Evolutionary conservation across 2,888 invertebrate genomes (phyloP).

Genomic region (Apodemia duryi): DNA sequence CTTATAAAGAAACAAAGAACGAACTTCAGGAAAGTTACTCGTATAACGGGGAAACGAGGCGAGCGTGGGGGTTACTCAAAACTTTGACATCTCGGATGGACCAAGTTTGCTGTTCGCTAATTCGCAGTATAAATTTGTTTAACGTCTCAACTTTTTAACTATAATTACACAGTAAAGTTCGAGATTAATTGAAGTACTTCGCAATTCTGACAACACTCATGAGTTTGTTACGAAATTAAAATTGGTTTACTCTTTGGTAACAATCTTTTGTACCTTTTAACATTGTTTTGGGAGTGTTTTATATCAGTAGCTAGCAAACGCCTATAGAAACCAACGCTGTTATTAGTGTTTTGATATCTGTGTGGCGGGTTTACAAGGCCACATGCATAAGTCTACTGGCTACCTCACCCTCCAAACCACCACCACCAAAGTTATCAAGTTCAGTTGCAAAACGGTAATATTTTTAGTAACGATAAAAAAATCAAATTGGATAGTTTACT

Average conservation of each 20-base stretch:
- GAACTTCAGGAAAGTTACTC: conserved; percentile 55
- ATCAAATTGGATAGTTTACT: too few species aligned
- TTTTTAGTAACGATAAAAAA: too few species aligned
- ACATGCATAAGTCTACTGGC: too few species aligned
- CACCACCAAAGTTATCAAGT: too few species aligned
- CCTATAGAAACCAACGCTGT: too few species aligned
- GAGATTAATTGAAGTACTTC: conserved; percentile 64
- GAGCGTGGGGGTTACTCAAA: conserved; percentile 55
- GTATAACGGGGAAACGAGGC: conserved; percentile 38
- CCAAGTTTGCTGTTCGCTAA: conserved; percentile 67
- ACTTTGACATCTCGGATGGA: conserved; percentile 67
- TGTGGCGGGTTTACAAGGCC: too few species aligned
- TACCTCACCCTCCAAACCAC: too few species aligned
- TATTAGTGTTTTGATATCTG: too few species aligned
- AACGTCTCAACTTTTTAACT: conserved; percentile 77
- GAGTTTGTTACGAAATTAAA: conserved; percentile 52
- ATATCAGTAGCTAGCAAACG: too few species aligned
- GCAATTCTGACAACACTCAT: conserved; percentile 48
- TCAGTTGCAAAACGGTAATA: too few species aligned
- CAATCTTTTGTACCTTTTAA: too few species aligned
- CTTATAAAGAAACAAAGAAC: conserved; percentile 64
- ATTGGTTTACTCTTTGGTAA: conserved; percentile 24
- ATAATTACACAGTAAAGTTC: conserved; percentile 71
- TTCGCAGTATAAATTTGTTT: conserved; percentile 78
- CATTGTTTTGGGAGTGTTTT: too few species aligned